These are phyloP conservation scores for Aelia acuminata DNA, from an alignment of 2,888 invertebrate genomes.

Conservation along the genomic window DNA sequence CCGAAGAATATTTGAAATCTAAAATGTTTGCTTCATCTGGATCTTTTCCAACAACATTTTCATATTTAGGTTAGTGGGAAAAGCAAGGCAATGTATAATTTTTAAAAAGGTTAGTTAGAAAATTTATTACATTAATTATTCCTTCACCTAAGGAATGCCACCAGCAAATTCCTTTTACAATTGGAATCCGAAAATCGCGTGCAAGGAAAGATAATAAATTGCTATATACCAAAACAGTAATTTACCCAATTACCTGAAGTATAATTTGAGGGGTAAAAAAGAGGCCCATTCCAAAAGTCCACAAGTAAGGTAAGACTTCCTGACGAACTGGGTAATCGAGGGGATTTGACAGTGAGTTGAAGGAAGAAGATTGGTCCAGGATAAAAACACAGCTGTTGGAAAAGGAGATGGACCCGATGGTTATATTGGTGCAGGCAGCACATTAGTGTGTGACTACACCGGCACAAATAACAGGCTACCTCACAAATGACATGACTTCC, in stretches of 20 bases:
- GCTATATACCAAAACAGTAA: not conserved
- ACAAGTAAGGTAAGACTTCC: not conserved
- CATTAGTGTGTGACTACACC: not conserved
- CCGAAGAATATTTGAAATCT: no score
- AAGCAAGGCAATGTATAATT: no score
- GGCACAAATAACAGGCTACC: conserved; percentile 39
- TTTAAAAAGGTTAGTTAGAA: no score
- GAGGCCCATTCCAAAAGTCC: not conserved
- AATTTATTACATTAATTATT: no score
- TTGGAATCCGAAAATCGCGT: conserved; percentile 15
- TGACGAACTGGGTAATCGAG: not conserved
- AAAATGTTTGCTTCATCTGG: no score
- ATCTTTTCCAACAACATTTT: no score
- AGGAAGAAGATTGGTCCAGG: not conserved
- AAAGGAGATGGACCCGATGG: not conserved
- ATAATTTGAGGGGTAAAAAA: not conserved
- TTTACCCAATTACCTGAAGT: not conserved
- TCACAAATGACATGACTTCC: conserved; percentile 2
- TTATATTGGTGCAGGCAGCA: not conserved
- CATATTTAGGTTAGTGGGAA: no score
- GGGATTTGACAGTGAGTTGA: not conserved
- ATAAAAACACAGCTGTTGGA: conserved; percentile 29
- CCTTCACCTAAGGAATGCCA: not conserved
- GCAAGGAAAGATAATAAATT: not conserved
- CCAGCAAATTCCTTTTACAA: not conserved